Evolutionary conservation across 2,888 invertebrate genomes (phyloP).

Genomic region (Dolichomitus sp.): DNA sequence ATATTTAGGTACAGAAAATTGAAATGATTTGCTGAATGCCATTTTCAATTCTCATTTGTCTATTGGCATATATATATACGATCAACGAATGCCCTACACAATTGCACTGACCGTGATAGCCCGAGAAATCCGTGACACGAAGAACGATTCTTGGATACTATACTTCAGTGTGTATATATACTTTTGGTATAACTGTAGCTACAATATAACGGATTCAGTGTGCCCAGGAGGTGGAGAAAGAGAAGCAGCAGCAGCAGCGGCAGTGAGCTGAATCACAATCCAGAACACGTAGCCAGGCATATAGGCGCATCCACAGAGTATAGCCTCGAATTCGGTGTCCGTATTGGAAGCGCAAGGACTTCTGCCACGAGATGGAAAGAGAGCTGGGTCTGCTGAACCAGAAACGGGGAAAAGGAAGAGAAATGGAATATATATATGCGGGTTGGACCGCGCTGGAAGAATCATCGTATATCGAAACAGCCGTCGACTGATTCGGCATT

Average conservation of each 20-base stretch:
- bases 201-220: slow-evolving; percentile 46
- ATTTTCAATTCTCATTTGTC: slow-evolving; percentile 30
- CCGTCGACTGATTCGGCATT: slow-evolving; percentile 75
- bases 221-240: slow-evolving; percentile 12
- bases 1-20: slow-evolving; percentile 4
- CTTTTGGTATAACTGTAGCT: slow-evolving; percentile 38
- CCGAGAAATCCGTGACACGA: slow-evolving; percentile 58
- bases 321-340: slow-evolving; percentile 49
- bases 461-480: slow-evolving; percentile 61
- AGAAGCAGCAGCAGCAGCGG: slow-evolving; percentile 21
- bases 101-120: slow-evolving; percentile 52
- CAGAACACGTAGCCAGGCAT: slow-evolving; percentile 63
- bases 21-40: slow-evolving; percentile 23
- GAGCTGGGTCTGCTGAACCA: slow-evolving; percentile 23
- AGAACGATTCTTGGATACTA: slow-evolving; percentile 49
- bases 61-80: background rate
- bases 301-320: slow-evolving; percentile 43
- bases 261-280: slow-evolving; percentile 59
- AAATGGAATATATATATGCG: slow-evolving; percentile 12
- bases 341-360: slow-evolving; percentile 28
- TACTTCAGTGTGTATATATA: slow-evolving; percentile 26
- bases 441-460: slow-evolving; percentile 29
- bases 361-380: slow-evolving; percentile 24
- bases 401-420: slow-evolving; percentile 29
- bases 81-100: slow-evolving; percentile 37